These are phyloP conservation scores for Leuctra nigra DNA, from an alignment of 2,888 invertebrate species.

Conservation along the genomic window DNA sequence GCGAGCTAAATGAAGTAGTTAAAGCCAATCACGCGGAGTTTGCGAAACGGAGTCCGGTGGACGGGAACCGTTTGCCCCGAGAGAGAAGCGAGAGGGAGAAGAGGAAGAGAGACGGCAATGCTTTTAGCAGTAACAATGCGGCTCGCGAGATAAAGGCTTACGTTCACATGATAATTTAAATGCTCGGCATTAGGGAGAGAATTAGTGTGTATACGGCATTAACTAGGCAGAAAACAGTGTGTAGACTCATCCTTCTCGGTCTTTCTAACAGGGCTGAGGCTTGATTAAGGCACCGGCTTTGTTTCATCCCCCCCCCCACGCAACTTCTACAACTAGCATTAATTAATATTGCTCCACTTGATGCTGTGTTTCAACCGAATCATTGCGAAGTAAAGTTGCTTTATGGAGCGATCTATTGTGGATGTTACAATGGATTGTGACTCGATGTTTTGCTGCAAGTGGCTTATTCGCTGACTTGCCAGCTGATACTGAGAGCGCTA, in stretches of 20 bases:
- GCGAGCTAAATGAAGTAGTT: conserved; percentile 41
- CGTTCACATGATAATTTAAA: conserved; percentile 17
- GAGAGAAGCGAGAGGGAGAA: not conserved
- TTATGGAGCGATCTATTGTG: too few species aligned
- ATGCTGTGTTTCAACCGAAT: too few species aligned
- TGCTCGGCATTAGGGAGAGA: conserved; percentile 16
- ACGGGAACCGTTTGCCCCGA: not conserved
- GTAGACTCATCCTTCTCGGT: too few species aligned
- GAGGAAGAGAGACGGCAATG: not conserved
- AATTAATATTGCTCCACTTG: not conserved
- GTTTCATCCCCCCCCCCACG: not conserved
- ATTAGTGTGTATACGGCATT: not conserved
- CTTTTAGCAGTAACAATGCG: conserved; percentile 11
- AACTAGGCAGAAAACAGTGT: not conserved
- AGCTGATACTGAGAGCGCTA: too few species aligned
- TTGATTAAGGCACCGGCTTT: not conserved
- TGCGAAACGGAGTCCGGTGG: conserved; percentile 9
- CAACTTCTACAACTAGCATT: not conserved
- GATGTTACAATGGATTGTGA: too few species aligned
- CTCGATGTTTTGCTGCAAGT: too few species aligned
- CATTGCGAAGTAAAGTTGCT: too few species aligned
- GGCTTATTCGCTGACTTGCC: too few species aligned
- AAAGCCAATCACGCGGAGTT: conserved; percentile 26
- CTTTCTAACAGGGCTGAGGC: not conserved
- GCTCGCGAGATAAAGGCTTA: conserved; percentile 12